A percentile compares a stretch with the other conserved stretches of the same genome.
Evolutionary conservation across 2,797 vertebrate genomes (phyloP).

Genomic region (Rhincodon typus): DNA sequence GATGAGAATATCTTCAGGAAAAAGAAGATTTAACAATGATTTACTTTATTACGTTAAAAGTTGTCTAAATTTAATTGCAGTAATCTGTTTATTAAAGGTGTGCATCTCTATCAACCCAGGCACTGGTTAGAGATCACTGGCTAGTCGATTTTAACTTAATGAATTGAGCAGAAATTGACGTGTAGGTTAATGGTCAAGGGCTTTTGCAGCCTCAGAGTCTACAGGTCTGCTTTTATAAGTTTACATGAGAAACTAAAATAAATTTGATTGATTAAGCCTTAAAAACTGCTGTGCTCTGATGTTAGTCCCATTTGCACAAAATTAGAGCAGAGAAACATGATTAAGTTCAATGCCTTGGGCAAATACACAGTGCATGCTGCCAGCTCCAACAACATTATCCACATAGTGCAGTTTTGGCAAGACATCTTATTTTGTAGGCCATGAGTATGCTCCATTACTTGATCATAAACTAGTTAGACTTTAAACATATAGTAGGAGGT

Average conservation of each 20-base stretch:
- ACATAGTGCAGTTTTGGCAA: background rate
- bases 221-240: slow-evolving; percentile 22
- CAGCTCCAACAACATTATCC: background rate
- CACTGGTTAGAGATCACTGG: slow-evolving; percentile 17
- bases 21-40: slow-evolving; percentile 27
- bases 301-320: slow-evolving; percentile 20
- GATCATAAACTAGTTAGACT: background rate
- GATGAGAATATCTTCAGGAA: slow-evolving; percentile 16
- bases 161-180: slow-evolving; percentile 18
- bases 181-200: slow-evolving; percentile 17
- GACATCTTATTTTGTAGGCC: background rate
- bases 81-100: slow-evolving; percentile 20
- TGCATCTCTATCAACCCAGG: background rate
- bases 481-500: background rate
- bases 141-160: slow-evolving; percentile 26
- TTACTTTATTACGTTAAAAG: slow-evolving; percentile 6
- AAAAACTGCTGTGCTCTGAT: slow-evolving; percentile 32
- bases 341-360: slow-evolving; percentile 14
- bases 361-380: background rate
- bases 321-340: slow-evolving; percentile 23
- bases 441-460: background rate
- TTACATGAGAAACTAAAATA: slow-evolving; percentile 20
- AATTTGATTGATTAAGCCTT: slow-evolving; percentile 5
- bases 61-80: slow-evolving; percentile 30
- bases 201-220: background rate